phyloP scores from a whole-genome alignment of 2,797 vertebrate genomes.

The Streptopelia turtur region DNA sequence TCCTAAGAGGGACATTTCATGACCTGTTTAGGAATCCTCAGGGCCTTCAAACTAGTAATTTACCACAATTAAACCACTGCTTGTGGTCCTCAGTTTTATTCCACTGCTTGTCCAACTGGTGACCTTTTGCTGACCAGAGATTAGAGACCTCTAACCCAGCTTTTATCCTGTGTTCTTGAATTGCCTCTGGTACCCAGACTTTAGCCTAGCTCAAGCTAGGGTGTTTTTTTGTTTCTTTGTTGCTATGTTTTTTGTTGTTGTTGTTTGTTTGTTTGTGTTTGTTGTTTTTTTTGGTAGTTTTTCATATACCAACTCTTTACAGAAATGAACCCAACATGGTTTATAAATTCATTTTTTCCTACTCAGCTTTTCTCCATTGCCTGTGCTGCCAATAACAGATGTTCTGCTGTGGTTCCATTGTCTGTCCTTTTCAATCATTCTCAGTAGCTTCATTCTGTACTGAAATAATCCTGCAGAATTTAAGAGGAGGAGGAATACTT shows the following conservation, averaged over 20 bases:
- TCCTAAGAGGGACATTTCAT: not conserved
- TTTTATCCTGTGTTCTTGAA: not conserved
- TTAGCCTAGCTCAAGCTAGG: not conserved
- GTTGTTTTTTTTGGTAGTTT: not conserved
- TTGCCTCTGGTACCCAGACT: not conserved
- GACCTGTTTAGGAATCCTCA: not conserved
- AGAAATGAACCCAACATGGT: not conserved
- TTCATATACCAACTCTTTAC: not conserved
- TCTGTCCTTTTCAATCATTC: slow-evolving; percentile 1
- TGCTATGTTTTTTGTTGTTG: no score
- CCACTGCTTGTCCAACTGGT: not conserved
- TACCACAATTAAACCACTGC: not conserved
- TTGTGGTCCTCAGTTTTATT: not conserved
- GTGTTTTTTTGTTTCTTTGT: no score
- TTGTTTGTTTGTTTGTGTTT: no score
- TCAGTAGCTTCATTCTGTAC: not conserved
- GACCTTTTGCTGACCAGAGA: not conserved
- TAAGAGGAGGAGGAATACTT: not conserved
- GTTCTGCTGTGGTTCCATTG: not conserved
- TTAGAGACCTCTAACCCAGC: not conserved
- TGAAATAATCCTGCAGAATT: not conserved
- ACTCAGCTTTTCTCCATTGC: slow-evolving; percentile 14
- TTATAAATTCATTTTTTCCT: slow-evolving; percentile 33
- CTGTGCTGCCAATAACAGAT: not conserved
- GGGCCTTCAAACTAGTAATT: not conserved